Base-by-base conservation (phyloP, 1,140 invertebrate species). In the Bombus huntii region DNA sequence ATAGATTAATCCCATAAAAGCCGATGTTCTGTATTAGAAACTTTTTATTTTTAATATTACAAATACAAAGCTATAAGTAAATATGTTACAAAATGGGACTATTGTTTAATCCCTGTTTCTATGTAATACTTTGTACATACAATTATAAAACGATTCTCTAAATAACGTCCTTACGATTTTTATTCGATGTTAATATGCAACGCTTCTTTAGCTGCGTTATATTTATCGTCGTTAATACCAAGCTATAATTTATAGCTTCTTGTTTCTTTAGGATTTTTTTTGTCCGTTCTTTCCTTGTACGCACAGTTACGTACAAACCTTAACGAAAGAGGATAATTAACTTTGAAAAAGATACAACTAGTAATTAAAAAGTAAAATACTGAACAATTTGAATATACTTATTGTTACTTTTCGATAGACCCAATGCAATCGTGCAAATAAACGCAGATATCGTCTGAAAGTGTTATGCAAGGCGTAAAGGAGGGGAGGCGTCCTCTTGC, bases 111-210 rank as follows among this genome's bases (percentile, higher is more conserved):
- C 68, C 53, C 53, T 37, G 31, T 85, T 62, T 79, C 76, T 65
- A 80, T 84, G 66, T 84, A 79, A 84, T 47, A 79, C 75, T 84
- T 84, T 84, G 66, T 84, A 84, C 53, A 79, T 85, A 79, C n/a
- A 47, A 80, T 85, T 79, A 85, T 71, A 79, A 79, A 80, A 34
- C 25, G 6, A 34, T 76, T 66, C 72, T 83, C 22, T 75, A 66
- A 75, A 75, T n/a, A 66, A 83, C 2, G 42, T 37, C 5, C 1
- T 53, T 76, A 4, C 53, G 4, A 13, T 1, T 53, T 68, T 76
- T 68, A 68, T 66, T 31, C 9, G 4, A 28, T n/a, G 1, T 15
- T 47, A n/a, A 81, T 39, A 28, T 42, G 1, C 8, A 8, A 37
- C 15, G 15, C 1, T 31, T n/a, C 22, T 2, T 12, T 42, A 0